These are phyloP conservation scores for Numida meleagris DNA, from an alignment of 2,113 vertebrate genomes.

Conservation along the genomic window DNA sequence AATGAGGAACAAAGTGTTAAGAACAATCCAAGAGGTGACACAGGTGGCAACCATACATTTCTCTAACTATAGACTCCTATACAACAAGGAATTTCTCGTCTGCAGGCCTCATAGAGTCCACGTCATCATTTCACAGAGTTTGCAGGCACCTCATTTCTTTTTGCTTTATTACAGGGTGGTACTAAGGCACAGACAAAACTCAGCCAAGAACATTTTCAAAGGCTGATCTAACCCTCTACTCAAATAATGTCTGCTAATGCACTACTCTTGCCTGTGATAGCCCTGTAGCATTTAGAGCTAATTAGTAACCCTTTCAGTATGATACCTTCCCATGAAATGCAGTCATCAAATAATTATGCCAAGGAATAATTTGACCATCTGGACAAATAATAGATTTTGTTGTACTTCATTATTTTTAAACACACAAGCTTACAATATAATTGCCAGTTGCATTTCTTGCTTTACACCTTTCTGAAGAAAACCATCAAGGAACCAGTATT, in stretches of 20 bases:
- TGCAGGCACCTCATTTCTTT: neutral
- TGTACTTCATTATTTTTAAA: slow-evolving; percentile 30
- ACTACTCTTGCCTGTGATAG: neutral
- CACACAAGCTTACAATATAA: slow-evolving; percentile 6
- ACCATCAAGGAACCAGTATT: slow-evolving; percentile 38
- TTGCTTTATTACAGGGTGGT: neutral
- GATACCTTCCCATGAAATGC: neutral
- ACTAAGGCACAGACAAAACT: neutral
- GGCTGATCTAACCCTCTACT: neutral
- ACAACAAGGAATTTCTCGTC: neutral
- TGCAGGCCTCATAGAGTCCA: neutral
- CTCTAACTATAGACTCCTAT: neutral
- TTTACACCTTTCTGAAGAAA: slow-evolving; percentile 38
- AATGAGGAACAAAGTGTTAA: neutral
- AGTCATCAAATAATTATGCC: neutral
- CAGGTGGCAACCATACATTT: neutral
- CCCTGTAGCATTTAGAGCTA: neutral
- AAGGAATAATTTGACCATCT: neutral
- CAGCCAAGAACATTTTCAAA: neutral
- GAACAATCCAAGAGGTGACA: neutral
- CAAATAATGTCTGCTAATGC: neutral
- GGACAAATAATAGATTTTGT: slow-evolving; percentile 2
- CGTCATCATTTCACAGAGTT: neutral
- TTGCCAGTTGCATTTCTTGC: slow-evolving; percentile 28
- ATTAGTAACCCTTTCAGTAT: neutral